Evolutionary conservation across 2,888 invertebrate species (phyloP).

Genomic region (Chesias legatella): DNA sequence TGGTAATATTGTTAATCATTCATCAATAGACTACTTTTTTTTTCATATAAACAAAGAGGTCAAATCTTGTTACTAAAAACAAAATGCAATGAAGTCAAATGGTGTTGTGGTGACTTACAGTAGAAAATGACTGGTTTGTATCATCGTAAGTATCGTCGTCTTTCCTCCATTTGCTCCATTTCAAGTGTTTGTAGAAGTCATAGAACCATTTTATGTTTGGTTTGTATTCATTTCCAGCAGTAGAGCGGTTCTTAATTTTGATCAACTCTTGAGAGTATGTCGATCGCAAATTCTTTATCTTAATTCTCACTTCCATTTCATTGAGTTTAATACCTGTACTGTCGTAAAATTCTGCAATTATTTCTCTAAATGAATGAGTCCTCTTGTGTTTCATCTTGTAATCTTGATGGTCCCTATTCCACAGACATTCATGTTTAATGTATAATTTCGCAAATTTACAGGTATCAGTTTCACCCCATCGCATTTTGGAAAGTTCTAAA

Average conservation of each 20-base stretch:
- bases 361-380: constrained; percentile 49
- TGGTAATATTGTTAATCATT: too few species aligned
- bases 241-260: constrained; percentile 53
- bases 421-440: constrained; percentile 58
- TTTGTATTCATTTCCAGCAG: constrained; percentile 32
- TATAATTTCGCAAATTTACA: constrained; percentile 68
- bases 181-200: constrained; percentile 47
- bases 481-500: constrained; percentile 37
- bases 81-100: too few species aligned
- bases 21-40: too few species aligned
- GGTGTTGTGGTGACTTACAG: constrained; percentile 23
- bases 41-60: too few species aligned
- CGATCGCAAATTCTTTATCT: constrained; percentile 56
- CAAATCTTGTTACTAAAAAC: too few species aligned
- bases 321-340: constrained; percentile 49
- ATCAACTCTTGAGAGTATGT: constrained; percentile 56
- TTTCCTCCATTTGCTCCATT: constrained; percentile 23
- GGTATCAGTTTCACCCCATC: constrained; percentile 69
- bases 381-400: constrained; percentile 56
- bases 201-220: constrained; percentile 58
- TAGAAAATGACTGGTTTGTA: constrained; percentile 25
- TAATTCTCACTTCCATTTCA: constrained; percentile 47
- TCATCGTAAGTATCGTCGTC: constrained; percentile 18
- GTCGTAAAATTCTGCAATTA: constrained; percentile 47
- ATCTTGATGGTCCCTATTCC: constrained; percentile 58